These are phyloP conservation scores for Trichacis sp. DNA, from an alignment of 2,888 invertebrate genomes.

Conservation along the genomic window DNA sequence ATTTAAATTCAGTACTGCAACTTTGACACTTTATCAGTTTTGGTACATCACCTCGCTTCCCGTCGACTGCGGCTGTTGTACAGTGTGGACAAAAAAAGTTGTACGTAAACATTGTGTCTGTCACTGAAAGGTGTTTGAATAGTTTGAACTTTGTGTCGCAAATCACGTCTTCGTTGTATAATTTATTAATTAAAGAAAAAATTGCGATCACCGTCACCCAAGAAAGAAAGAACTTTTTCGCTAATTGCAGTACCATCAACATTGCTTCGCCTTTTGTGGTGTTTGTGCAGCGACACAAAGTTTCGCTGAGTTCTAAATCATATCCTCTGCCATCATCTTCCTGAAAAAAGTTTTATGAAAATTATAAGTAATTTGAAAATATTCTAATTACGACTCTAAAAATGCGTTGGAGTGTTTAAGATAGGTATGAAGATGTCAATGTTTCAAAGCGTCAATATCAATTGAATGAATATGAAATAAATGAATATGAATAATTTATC, in stretches of 20 bases:
- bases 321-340: too few species aligned
- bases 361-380: too few species aligned
- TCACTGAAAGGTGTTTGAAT: slow-evolving; percentile 4
- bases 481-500: too few species aligned
- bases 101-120: neutral
- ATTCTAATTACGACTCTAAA: too few species aligned
- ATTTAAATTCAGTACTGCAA: too few species aligned
- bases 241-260: slow-evolving; percentile 20
- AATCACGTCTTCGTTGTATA: slow-evolving; percentile 11
- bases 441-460: too few species aligned
- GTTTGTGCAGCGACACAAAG: slow-evolving; percentile 1
- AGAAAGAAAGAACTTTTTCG: slow-evolving; percentile 6
- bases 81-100: slow-evolving; percentile 19
- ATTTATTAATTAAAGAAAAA: slow-evolving; percentile 17
- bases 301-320: neutral
- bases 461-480: too few species aligned
- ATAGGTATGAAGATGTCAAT: too few species aligned
- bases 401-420: too few species aligned
- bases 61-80: neutral
- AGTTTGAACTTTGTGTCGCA: slow-evolving; percentile 17
- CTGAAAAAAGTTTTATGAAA: too few species aligned
- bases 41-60: too few species aligned
- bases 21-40: too few species aligned
- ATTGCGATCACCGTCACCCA: slow-evolving; percentile 19
- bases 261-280: slow-evolving; percentile 15